Evolutionary conservation across 2,113 vertebrate genomes (phyloP).

Genomic region (Cyprinodon tularosa): DNA sequence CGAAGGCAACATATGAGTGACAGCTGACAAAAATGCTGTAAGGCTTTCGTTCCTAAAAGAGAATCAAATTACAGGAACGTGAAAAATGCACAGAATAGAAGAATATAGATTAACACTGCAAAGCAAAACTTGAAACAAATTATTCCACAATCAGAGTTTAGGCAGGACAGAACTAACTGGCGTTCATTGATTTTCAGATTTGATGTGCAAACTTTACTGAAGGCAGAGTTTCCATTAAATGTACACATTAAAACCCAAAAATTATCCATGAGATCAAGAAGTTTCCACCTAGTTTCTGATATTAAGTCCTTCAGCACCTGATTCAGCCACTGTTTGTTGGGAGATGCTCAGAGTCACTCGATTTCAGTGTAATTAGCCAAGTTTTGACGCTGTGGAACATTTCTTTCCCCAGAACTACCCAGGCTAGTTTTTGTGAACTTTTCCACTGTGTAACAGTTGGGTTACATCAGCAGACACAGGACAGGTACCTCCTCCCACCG

Average conservation of each 20-base stretch:
- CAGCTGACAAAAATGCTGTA: too few relatives aligned
- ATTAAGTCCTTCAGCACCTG: neutral
- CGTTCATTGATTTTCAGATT: too few relatives aligned
- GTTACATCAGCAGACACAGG: neutral
- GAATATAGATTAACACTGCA: neutral
- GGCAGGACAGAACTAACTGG: too few relatives aligned
- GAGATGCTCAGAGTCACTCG: neutral
- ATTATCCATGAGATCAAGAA: neutral
- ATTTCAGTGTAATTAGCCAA: too few relatives aligned
- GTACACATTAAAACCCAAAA: neutral
- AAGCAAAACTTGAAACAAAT: too few relatives aligned
- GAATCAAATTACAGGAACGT: too few relatives aligned
- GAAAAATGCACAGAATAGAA: too few relatives aligned
- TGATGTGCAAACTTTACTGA: too few relatives aligned
- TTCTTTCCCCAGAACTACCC: neutral
- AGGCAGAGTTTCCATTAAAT: neutral
- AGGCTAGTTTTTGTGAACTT: neutral
- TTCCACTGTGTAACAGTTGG: neutral
- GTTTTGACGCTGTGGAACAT: neutral
- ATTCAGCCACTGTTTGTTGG: neutral
- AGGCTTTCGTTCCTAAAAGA: too few relatives aligned
- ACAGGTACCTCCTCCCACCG: neutral
- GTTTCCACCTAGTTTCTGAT: neutral
- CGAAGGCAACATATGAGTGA: neutral
- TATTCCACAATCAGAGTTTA: too few relatives aligned